Percentiles rank a stretch among this genome's conserved stretches.
Conservation (phyloP, 2,888 invertebrate species). For the Drosophila prolongata region DNA sequence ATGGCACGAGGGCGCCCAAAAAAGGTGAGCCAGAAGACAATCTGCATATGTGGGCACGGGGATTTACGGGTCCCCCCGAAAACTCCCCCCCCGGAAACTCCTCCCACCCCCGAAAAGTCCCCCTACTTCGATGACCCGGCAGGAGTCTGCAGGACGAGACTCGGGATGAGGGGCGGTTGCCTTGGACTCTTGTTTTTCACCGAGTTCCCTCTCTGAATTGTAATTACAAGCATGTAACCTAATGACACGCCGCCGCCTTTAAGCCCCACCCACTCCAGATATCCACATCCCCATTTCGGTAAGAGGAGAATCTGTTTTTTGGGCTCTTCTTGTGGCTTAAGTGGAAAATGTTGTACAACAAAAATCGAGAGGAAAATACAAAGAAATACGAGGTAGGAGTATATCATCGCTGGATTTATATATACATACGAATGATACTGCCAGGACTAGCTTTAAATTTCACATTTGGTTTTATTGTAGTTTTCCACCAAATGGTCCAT, state of each 20-base stretch:
- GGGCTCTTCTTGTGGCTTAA: constrained; percentile 41
- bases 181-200: constrained; percentile 12
- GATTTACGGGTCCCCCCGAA: constrained; percentile 1
- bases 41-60: constrained; percentile 43
- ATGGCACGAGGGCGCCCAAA: constrained; percentile 1
- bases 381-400: neutral
- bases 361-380: constrained; percentile 20
- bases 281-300: neutral
- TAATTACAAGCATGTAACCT: constrained; percentile 77
- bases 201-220: constrained; percentile 65
- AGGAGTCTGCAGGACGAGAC: constrained; percentile 24
- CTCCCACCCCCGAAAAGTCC: too few species aligned
- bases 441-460: neutral
- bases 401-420: neutral
- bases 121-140: constrained; percentile 35
- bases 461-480: neutral
- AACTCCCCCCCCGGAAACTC: too few species aligned
- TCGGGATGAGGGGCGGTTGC: constrained; percentile 8
- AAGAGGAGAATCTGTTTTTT: constrained; percentile 8
- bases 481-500: too few species aligned
- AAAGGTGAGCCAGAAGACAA: constrained; percentile 25
- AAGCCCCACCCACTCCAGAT: neutral
- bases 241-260: constrained; percentile 60
- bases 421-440: neutral
- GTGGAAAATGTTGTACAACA: constrained; percentile 71